Conservation (phyloP, 2,888 invertebrate species). For the Rhingia campestris region DNA sequence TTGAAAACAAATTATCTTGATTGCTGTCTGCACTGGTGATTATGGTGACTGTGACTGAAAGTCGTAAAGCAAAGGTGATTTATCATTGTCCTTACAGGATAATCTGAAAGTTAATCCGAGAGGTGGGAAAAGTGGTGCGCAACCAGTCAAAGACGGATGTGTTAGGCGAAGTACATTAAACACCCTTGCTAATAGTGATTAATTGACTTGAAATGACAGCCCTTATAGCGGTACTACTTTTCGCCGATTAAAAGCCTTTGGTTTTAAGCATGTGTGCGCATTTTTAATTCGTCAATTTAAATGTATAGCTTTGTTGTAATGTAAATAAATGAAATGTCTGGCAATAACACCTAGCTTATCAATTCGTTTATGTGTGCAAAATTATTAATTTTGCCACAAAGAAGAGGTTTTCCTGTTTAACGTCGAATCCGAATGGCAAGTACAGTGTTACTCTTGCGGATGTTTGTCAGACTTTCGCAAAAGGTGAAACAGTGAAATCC, state of each 20-base stretch:
- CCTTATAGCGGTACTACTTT: neutral
- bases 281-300: conserved; percentile 1
- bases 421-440: too few relatives aligned
- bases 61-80: conserved; percentile 19
- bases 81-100: conserved; percentile 25
- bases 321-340: too few relatives aligned
- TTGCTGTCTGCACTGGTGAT: neutral
- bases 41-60: neutral
- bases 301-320: too few relatives aligned
- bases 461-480: too few relatives aligned
- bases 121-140: conserved; percentile 12
- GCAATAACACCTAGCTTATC: too few relatives aligned
- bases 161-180: neutral
- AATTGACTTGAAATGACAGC: conserved; percentile 3
- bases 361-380: too few relatives aligned
- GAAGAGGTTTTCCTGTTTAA: too few relatives aligned
- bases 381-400: too few relatives aligned
- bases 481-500: too few relatives aligned
- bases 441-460: too few relatives aligned
- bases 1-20: conserved; percentile 45
- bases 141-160: conserved; percentile 1
- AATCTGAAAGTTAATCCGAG: conserved; percentile 21
- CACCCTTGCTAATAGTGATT: conserved; percentile 10
- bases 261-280: neutral
- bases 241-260: neutral